phyloP scores from a whole-genome alignment of 2,888 invertebrate species.

The Drosophila ochracea region DNA sequence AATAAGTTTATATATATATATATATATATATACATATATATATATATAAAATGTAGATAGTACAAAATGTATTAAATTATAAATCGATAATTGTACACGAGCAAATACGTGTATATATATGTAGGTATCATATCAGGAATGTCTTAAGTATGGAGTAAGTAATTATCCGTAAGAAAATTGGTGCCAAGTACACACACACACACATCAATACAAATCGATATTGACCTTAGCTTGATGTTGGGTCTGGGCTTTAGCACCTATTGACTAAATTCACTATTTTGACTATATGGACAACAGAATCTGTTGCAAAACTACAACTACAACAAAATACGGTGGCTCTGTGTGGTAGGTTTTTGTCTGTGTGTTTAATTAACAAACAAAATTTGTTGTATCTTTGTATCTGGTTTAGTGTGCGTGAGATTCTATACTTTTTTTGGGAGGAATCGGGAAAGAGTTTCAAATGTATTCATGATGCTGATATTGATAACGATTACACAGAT shows the following conservation, averaged over 20 bases:
- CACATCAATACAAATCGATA: conserved; percentile 47
- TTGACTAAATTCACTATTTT: conserved; percentile 6
- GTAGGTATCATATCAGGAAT: conserved; percentile 6
- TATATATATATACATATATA: not conserved
- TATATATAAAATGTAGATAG: conserved; percentile 3
- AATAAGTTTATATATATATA: conserved; percentile 1
- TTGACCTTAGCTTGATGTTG: conserved; percentile 27
- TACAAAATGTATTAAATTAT: conserved; percentile 11
- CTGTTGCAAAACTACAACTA: conserved; percentile 42
- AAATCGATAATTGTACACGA: conserved; percentile 26
- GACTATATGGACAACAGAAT: conserved; percentile 13
- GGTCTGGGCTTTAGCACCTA: conserved; percentile 31
- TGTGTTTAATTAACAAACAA: conserved; percentile 9
- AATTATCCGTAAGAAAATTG: conserved; percentile 24
- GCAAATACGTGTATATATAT: conserved; percentile 10
- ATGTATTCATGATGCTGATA: conserved; percentile 54
- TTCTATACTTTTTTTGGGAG: conserved; percentile 27
- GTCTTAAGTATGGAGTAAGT: conserved; percentile 6
- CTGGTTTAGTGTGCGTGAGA: conserved; percentile 43
- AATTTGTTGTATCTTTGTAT: conserved; percentile 23
- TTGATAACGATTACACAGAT: conserved; percentile 52
- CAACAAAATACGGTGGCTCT: conserved; percentile 24
- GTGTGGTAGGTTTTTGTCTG: not conserved
- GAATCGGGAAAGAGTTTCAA: conserved; percentile 50
- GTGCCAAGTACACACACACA: conserved; percentile 56